Evolutionary conservation across 2,797 vertebrate species (phyloP).

Genomic region (Selene dorsalis): DNA sequence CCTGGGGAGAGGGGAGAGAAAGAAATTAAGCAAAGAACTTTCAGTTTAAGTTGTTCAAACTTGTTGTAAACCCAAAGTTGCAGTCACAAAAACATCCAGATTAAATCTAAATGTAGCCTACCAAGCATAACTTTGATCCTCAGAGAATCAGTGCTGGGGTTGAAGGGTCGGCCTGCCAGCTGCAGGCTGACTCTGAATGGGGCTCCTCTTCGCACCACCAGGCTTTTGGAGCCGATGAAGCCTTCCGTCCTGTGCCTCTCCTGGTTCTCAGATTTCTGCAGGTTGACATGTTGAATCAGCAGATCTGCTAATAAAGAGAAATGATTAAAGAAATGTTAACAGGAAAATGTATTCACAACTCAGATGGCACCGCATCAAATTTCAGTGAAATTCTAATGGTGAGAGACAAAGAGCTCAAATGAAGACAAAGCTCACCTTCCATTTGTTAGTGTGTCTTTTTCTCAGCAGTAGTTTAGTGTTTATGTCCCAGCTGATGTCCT

Average conservation of each 20-base stretch:
- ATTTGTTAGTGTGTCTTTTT: constrained; percentile 57
- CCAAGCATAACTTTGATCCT: constrained; percentile 75
- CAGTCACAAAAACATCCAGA: too few species aligned
- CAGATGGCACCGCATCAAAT: neutral
- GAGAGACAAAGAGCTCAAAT: neutral
- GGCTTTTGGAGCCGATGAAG: constrained; percentile 61
- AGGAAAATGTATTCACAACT: neutral
- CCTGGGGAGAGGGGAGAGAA: constrained; percentile 60
- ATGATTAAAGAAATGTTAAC: neutral
- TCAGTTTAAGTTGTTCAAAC: neutral
- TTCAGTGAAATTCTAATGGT: neutral
- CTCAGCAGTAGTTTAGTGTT: neutral
- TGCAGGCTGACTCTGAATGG: constrained; percentile 73
- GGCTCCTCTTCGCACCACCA: constrained; percentile 84
- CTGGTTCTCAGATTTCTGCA: constrained; percentile 75
- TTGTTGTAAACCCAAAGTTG: neutral
- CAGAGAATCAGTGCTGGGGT: constrained; percentile 68
- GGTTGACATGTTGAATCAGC: constrained; percentile 63
- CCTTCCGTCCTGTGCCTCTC: constrained; percentile 75
- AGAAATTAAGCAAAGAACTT: neutral
- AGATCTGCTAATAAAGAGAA: constrained; percentile 64
- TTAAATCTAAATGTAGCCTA: constrained; percentile 37
- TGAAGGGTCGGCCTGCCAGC: constrained; percentile 65
- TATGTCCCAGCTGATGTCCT: neutral
- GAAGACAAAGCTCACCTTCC: constrained; percentile 74